Percentiles rank a stretch among this genome's conserved stretches.
Evolutionary conservation across 2,113 vertebrate genomes (phyloP).

Genomic region (Pavo muticus): DNA sequence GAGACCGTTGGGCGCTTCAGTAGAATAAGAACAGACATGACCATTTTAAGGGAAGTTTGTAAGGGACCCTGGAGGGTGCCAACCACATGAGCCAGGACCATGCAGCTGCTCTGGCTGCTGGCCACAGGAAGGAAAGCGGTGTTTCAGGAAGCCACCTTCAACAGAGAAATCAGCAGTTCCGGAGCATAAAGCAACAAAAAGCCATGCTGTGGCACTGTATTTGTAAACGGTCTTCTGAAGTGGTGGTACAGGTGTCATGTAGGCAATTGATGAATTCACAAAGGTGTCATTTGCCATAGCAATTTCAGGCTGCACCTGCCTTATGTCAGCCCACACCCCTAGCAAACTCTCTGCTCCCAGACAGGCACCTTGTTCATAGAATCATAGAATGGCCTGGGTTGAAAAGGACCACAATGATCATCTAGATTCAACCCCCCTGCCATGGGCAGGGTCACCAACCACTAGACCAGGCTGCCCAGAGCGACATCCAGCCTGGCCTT

Average conservation of each 20-base stretch:
- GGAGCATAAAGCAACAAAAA: not conserved
- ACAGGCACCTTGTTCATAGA: not conserved
- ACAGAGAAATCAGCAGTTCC: not conserved
- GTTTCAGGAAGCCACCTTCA: not conserved
- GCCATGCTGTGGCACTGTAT: not conserved
- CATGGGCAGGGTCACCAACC: too few species aligned
- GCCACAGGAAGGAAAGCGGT: not conserved
- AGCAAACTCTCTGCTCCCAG: not conserved
- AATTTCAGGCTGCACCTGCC: not conserved
- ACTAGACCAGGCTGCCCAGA: too few species aligned
- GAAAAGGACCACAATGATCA: too few species aligned
- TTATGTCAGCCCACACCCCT: rapidly evolving
- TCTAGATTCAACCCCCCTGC: too few species aligned
- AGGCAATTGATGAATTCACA: too few species aligned
- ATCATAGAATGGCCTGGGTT: too few species aligned
- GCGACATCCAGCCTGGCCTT: too few species aligned
- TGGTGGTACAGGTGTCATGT: rapidly evolving
- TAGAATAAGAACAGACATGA: not conserved
- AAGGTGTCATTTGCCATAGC: too few species aligned
- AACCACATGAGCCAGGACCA: not conserved
- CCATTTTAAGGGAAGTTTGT: not conserved
- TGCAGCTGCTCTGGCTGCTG: not conserved
- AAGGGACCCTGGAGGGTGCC: not conserved
- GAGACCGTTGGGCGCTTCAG: not conserved
- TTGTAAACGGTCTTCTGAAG: not conserved